Conservation (phyloP, 1,140 invertebrate genomes). For the Meloidogyne floridensis region DNA sequence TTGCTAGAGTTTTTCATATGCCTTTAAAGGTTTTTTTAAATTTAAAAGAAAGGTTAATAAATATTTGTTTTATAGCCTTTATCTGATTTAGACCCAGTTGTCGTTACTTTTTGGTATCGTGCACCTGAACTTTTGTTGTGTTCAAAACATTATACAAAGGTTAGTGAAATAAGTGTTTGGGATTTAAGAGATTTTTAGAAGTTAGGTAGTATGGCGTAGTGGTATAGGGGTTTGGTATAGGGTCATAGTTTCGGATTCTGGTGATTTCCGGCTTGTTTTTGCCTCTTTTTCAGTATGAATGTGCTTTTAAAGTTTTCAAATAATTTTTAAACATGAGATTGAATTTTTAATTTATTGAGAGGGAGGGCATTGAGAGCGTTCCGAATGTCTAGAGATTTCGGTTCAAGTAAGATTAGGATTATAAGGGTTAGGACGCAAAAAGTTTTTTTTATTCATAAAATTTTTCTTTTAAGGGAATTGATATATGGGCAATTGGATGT, state of each 20-base stretch:
- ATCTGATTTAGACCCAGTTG: conserved; percentile 96
- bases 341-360: not conserved
- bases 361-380: too few species aligned
- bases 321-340: not conserved
- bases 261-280: too few species aligned
- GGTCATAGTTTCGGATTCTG: not conserved
- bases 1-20: conserved; percentile 97
- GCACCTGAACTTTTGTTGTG: conserved; percentile 94
- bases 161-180: not conserved
- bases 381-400: too few species aligned
- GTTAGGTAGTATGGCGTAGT: not conserved
- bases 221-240: not conserved
- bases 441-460: too few species aligned
- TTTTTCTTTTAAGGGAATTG: conserved; percentile 67
- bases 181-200: conserved; percentile 20
- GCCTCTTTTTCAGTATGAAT: too few species aligned
- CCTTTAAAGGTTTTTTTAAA: conserved; percentile 76
- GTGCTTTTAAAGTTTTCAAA: too few species aligned
- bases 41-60: not conserved
- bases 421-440: too few species aligned
- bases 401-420: too few species aligned
- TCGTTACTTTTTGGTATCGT: conserved; percentile 99
- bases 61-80: conserved; percentile 72
- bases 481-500: conserved; percentile 99
- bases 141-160: conserved; percentile 87